Percentiles rank a stretch among this genome's conserved stretches.
Evolutionary conservation across 2,113 vertebrate genomes (phyloP).

Genomic region (Tursiops truncatus): DNA sequence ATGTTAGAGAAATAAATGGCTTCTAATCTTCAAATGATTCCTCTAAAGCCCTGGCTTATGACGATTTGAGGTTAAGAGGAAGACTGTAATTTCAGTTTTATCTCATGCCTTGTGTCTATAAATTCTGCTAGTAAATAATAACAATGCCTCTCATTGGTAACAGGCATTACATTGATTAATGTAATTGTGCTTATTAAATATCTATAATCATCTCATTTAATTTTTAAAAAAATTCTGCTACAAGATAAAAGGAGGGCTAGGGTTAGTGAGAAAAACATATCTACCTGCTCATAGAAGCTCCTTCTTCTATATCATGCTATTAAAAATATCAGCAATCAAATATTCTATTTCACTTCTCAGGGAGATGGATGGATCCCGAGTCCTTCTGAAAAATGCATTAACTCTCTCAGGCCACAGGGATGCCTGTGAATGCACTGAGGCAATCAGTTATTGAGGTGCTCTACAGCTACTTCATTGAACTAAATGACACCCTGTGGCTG

Average conservation of each 20-base stretch:
- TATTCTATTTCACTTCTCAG: not conserved
- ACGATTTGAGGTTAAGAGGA: not conserved
- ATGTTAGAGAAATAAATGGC: not conserved
- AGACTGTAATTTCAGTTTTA: constrained; percentile 30
- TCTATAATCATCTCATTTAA: constrained; percentile 8
- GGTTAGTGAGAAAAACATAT: not conserved
- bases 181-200: constrained; percentile 32
- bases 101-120: not conserved
- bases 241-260: not conserved
- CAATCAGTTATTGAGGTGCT: not conserved
- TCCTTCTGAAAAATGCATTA: not conserved
- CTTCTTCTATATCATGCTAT: not conserved
- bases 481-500: not conserved
- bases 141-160: not conserved
- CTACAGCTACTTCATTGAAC: not conserved
- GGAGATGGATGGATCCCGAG: not conserved
- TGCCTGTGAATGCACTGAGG: not conserved
- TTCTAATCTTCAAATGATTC: constrained; percentile 4
- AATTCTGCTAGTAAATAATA: constrained; percentile 24
- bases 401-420: not conserved
- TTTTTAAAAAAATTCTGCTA: not conserved
- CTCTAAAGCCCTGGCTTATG: not conserved
- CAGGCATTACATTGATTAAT: not conserved
- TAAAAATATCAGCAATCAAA: not conserved
- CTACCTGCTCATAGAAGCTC: not conserved